phyloP scores from a whole-genome alignment of 2,888 invertebrate species.

The Frankliniella fusca region DNA sequence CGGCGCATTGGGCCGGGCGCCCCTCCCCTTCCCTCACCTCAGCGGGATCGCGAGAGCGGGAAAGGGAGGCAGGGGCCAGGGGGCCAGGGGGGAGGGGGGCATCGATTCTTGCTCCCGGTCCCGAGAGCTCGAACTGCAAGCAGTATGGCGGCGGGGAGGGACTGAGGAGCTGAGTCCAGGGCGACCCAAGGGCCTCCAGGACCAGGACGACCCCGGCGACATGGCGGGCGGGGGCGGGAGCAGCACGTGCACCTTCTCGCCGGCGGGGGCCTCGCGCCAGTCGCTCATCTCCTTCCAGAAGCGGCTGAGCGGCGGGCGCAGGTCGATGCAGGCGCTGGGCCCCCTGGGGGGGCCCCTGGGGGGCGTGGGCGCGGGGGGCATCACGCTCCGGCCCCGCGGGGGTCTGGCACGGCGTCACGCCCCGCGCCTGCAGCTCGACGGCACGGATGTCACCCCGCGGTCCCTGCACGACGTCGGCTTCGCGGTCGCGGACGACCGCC shows the following conservation, averaged over 20 bases:
- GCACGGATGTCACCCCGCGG: not conserved
- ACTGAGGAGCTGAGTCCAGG: no score
- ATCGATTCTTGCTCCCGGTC: no score
- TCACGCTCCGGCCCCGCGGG: not conserved
- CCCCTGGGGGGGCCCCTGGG: not conserved
- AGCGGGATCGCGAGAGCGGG: no score
- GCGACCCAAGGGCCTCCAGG: no score
- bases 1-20: no score
- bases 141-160: no score
- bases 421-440: not conserved
- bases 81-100: no score
- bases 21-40: no score
- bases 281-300: not conserved
- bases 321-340: not conserved
- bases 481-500: not conserved
- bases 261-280: not conserved
- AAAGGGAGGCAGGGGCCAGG: no score
- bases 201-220: no score
- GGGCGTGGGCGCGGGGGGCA: not conserved
- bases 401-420: not conserved
- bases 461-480: not conserved
- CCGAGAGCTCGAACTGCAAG: no score
- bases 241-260: slow-evolving; percentile 12
- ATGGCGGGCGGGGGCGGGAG: not conserved
- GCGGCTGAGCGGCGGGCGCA: not conserved